phyloP scores from a whole-genome alignment of 2,888 invertebrate species.

The Deilephila porcellus region DNA sequence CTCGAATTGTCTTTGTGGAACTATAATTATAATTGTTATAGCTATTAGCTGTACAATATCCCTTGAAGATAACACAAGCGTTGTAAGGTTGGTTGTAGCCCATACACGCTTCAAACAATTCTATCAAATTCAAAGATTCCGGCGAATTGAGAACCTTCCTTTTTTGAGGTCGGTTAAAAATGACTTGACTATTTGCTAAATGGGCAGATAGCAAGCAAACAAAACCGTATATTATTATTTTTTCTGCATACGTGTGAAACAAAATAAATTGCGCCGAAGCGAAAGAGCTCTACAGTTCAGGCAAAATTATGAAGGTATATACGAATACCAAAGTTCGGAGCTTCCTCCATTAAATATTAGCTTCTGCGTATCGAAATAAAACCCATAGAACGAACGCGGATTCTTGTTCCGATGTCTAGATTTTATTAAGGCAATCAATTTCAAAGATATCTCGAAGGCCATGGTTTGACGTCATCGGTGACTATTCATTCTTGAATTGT shows the following conservation, averaged over 20 bases:
- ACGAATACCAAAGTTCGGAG: background rate
- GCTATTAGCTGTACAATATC: background rate
- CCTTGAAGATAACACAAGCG: no score
- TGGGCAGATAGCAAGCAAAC: no score
- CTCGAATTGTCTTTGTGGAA: background rate
- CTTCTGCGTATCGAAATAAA: background rate
- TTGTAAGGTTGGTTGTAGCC: no score
- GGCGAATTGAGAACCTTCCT: no score
- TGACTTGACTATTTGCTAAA: no score
- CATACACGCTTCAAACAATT: no score
- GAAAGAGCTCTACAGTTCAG: background rate
- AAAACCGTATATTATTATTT: no score
- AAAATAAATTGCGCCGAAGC: background rate
- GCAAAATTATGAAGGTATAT: background rate
- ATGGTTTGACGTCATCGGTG: constrained; percentile 13
- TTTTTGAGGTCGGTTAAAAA: no score
- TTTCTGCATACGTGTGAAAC: background rate
- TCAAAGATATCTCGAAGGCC: constrained; percentile 19
- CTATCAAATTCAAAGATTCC: no score
- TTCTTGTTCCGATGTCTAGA: background rate
- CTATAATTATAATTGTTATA: background rate
- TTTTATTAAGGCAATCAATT: constrained; percentile 18
- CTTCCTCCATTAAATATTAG: background rate
- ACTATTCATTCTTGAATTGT: constrained; percentile 8
- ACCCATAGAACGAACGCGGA: no score